Evolutionary conservation across 2,113 vertebrate species (phyloP).

Genomic region (Xiphophorus couchianus): DNA sequence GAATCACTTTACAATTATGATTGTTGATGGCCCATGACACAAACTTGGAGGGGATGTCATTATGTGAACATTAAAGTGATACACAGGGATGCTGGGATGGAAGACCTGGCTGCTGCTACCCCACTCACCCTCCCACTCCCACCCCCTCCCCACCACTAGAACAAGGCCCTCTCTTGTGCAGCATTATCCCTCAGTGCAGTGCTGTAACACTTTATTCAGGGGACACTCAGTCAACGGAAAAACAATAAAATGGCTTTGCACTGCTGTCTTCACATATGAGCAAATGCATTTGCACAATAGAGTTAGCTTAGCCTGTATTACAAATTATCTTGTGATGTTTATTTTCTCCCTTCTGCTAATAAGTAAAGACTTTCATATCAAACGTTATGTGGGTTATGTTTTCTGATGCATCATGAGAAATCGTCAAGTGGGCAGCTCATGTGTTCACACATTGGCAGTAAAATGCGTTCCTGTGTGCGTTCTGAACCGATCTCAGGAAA

Average conservation of each 20-base stretch:
- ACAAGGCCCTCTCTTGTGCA: constrained; percentile 42
- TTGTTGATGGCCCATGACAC: constrained; percentile 87
- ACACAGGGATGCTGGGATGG: constrained; percentile 76
- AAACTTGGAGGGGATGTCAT: constrained; percentile 83
- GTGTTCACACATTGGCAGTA: no score
- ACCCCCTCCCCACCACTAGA: constrained; percentile 20
- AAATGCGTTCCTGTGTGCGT: no score
- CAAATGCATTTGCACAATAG: not conserved
- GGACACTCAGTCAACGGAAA: not conserved
- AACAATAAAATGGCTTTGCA: not conserved
- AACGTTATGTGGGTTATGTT: no score
- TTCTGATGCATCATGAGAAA: no score
- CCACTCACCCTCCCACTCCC: not conserved
- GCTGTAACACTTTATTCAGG: constrained; percentile 24
- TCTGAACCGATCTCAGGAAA: no score
- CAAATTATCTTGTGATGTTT: not conserved
- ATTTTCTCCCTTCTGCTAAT: not conserved
- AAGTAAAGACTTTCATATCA: not conserved
- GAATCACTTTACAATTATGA: constrained; percentile 89
- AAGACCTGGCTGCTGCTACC: constrained; percentile 52
- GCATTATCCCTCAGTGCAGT: constrained; percentile 45
- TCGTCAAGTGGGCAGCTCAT: no score
- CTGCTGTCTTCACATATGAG: not conserved
- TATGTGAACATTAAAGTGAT: constrained; percentile 87
- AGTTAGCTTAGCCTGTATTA: not conserved